phyloP scores from a whole-genome alignment of 2,797 vertebrate species.

The Graptemys geographica region DNA sequence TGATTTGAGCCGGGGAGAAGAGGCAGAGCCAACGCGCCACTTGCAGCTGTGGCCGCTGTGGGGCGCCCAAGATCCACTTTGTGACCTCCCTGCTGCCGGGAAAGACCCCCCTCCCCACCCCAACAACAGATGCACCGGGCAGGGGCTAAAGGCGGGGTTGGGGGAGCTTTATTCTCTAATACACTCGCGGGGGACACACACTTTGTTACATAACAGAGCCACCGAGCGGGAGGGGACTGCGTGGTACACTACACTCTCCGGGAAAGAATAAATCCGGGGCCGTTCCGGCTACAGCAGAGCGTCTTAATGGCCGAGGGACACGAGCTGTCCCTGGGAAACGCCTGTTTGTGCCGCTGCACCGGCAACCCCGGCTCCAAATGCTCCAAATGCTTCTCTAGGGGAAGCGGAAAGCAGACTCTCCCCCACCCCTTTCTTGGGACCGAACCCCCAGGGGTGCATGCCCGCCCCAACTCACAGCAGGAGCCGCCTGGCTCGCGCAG shows the following conservation, averaged over 20 bases:
- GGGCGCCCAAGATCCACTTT: conserved; percentile 76
- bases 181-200: conserved; percentile 64
- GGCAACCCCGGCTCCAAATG: not conserved
- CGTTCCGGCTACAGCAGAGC: not conserved
- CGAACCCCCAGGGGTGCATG: not conserved
- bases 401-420: not conserved
- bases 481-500: not conserved
- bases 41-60: conserved; percentile 62
- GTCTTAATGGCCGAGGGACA: not conserved
- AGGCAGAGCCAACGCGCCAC: conserved; percentile 13
- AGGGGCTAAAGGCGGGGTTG: not conserved
- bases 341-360: too few relatives aligned
- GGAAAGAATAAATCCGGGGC: conserved; percentile 34
- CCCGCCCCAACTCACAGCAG: not conserved
- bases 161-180: conserved; percentile 66
- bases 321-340: not conserved
- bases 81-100: not conserved
- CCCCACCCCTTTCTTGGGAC: not conserved
- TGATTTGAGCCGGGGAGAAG: not conserved
- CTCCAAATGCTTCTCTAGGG: too few relatives aligned
- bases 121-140: conserved; percentile 23
- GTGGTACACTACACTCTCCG: not conserved
- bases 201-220: conserved; percentile 72
- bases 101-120: not conserved
- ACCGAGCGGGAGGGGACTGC: conserved; percentile 40